phyloP scores from a whole-genome alignment of 2,888 invertebrate genomes.

The Belgica antarctica region DNA sequence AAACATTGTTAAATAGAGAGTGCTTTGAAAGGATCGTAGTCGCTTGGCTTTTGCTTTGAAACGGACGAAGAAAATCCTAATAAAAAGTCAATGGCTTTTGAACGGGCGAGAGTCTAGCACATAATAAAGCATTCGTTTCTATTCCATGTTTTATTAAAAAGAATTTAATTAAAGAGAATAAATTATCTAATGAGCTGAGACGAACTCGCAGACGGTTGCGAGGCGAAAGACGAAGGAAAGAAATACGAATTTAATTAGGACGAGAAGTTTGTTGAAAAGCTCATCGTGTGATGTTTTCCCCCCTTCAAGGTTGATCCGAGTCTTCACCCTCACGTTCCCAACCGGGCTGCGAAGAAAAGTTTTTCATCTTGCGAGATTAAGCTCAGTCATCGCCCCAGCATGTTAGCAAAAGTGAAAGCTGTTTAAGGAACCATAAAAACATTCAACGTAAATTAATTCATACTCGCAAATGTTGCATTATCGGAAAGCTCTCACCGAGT shows the following conservation, averaged over 20 bases:
- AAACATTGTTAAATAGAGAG: too few relatives aligned
- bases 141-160: not conserved
- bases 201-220: too few relatives aligned
- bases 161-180: conserved; percentile 21
- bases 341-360: too few relatives aligned
- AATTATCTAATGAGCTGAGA: conserved; percentile 15
- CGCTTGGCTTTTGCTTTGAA: not conserved
- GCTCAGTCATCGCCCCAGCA: too few relatives aligned
- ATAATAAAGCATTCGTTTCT: not conserved
- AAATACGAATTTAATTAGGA: conserved; percentile 3
- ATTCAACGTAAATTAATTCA: too few relatives aligned
- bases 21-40: too few relatives aligned
- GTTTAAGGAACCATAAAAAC: too few relatives aligned
- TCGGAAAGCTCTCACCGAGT: too few relatives aligned
- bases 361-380: too few relatives aligned
- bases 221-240: not conserved
- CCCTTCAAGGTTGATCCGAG: not conserved
- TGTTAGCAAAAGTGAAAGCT: not conserved
- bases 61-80: not conserved
- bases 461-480: too few relatives aligned
- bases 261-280: not conserved
- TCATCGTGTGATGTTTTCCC: too few relatives aligned
- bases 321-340: not conserved
- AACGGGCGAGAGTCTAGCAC: not conserved
- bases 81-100: conserved; percentile 8